phyloP scores from a whole-genome alignment of 2,888 invertebrate species.

The Mechanitis mazaeus region DNA sequence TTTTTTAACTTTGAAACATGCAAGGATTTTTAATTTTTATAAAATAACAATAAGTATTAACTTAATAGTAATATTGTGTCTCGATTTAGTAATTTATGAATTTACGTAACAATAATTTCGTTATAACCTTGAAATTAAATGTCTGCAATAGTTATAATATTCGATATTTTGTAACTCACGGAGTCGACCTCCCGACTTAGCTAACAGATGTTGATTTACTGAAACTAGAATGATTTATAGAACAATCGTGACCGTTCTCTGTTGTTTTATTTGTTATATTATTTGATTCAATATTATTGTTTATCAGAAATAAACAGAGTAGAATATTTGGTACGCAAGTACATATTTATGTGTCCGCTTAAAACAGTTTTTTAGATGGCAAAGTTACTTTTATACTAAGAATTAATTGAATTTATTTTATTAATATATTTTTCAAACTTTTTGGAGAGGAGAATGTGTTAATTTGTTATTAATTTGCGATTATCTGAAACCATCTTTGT shows the following conservation, averaged over 20 bases:
- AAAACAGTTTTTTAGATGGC: no score
- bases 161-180: slow-evolving; percentile 25
- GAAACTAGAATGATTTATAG: slow-evolving; percentile 30
- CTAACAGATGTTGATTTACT: slow-evolving; percentile 30
- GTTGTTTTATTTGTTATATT: slow-evolving; percentile 8
- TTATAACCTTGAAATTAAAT: neutral
- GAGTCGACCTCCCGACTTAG: slow-evolving; percentile 27
- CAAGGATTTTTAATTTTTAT: no score
- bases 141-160: slow-evolving; percentile 11
- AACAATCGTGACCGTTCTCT: slow-evolving; percentile 25
- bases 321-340: no score
- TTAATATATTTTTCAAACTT: no score
- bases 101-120: neutral
- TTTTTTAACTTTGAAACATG: no score
- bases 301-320: neutral
- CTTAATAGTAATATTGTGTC: no score
- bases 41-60: no score
- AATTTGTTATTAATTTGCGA: no score
- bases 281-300: slow-evolving; percentile 3
- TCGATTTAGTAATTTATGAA: neutral
- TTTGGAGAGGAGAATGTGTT: no score
- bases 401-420: no score
- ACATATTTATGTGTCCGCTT: no score
- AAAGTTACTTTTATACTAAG: no score
- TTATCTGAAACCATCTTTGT: neutral